Conservation (phyloP, 2,888 invertebrate species). For the Rhagium mordax region DNA sequence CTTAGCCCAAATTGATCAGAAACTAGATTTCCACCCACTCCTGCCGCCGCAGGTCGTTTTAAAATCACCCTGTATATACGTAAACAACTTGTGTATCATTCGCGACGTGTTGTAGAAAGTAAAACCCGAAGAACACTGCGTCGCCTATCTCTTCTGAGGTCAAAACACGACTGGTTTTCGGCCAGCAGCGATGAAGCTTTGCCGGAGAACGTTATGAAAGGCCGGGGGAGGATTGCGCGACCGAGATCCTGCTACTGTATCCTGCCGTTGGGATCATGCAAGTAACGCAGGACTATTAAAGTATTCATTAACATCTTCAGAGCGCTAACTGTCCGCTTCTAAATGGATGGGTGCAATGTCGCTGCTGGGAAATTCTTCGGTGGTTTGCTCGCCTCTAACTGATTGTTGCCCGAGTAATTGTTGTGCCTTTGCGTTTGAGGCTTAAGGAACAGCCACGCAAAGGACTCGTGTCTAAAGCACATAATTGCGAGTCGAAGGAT, state of each 20-base stretch:
- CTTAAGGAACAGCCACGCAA: neutral
- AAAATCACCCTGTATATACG: neutral
- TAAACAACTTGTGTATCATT: slow-evolving; percentile 5
- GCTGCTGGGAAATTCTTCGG: neutral
- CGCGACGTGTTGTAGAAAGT: slow-evolving; percentile 2
- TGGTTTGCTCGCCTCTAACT: neutral
- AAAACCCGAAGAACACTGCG: neutral
- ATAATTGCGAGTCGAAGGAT: neutral
- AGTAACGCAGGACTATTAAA: slow-evolving; percentile 16
- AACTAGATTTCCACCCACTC: neutral
- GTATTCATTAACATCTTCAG: slow-evolving; percentile 1
- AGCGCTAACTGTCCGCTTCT: neutral
- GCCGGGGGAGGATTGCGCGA: slow-evolving; percentile 28
- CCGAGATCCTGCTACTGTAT: slow-evolving; percentile 26
- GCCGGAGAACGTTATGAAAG: slow-evolving; percentile 19
- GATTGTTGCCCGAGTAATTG: neutral
- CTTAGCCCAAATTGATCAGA: neutral
- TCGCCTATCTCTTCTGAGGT: slow-evolving; percentile 19
- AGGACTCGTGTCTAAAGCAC: neutral
- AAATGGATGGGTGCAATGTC: neutral
- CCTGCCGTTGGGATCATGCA: slow-evolving; percentile 14
- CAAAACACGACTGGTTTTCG: slow-evolving; percentile 22
- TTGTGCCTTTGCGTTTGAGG: neutral
- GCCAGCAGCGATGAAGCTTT: slow-evolving; percentile 13
- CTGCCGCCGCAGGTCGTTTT: neutral